Base-by-base conservation (phyloP, 2,113 vertebrate species). In the Dasyornis broadbenti region DNA sequence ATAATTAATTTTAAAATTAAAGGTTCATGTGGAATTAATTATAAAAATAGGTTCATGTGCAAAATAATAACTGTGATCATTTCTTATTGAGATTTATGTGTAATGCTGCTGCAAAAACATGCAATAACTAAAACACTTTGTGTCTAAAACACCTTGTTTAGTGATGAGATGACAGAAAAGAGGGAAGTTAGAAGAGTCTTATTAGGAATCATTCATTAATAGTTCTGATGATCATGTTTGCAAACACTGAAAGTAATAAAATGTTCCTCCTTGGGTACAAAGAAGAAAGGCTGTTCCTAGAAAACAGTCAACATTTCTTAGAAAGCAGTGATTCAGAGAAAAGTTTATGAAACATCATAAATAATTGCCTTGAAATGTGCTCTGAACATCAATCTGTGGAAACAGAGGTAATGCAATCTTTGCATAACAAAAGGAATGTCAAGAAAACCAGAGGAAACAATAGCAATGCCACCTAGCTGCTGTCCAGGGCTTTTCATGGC, bases 401-500 rank as follows among this genome's bases (percentile, higher is more conserved):
- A 84, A 61, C 7, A 91, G 82, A 91, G 85, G 49, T 72, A 72
- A 39, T 30, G 23, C 7, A 60, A 60, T 75, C 56, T 78, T 68
- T 68, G 40, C 17, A 35, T 80, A 69, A 93, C 59, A 77, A 80
- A 95, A 85, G n/a, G 23, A 60, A 88, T 11, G 27, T 21, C 33
- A 57, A 45, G n/a, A 80, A 82, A 92, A 39, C 2, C 42, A 15
- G 49, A 23, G 57, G 40, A 69, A 92, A 90, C 73, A 93, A 90
- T 94, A 82, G 79, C 30, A 90, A 96, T 88, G 94, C 82, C 95
- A 95, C 75, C 90, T 96, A 96, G 90, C 94, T 90, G 87, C 71
- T 82, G 78, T 49, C 16, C 5, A 1, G 26, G 21, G 82, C 59
- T 82, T 77, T 82, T 92, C 88, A 76, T 1, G 33, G 16, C 24